Evolutionary conservation across 2,888 invertebrate genomes (phyloP).

Genomic region (Pegoplata infirma): DNA sequence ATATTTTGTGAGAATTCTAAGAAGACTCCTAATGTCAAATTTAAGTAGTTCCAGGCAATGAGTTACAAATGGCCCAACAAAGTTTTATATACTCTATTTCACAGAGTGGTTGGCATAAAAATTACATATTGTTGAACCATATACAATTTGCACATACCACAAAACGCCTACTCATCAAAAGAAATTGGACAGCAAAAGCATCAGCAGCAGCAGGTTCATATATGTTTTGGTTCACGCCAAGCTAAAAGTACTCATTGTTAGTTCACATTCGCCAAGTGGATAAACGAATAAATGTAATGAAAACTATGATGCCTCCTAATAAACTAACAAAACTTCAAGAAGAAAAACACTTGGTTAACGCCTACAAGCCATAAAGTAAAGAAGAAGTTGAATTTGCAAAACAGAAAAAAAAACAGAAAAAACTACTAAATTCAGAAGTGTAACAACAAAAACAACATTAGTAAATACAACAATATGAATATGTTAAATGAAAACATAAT

Average conservation of each 20-base stretch:
- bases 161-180: slow-evolving; percentile 59
- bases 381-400: slow-evolving; percentile 15
- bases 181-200: slow-evolving; percentile 49
- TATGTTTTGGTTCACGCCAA: slow-evolving; percentile 29
- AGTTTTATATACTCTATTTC: too few relatives aligned
- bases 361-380: slow-evolving; percentile 45
- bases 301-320: slow-evolving; percentile 46
- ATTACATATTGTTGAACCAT: slow-evolving; percentile 40
- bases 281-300: slow-evolving; percentile 38
- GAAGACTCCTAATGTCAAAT: too few relatives aligned
- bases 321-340: slow-evolving; percentile 56
- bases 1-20: too few relatives aligned
- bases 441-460: slow-evolving; percentile 25
- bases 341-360: slow-evolving; percentile 49
- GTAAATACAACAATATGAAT: not conserved
- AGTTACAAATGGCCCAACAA: too few relatives aligned
- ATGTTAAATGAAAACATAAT: slow-evolving; percentile 49
- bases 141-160: slow-evolving; percentile 55
- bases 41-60: too few relatives aligned
- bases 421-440: slow-evolving; percentile 46
- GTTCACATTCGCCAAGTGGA: slow-evolving; percentile 3
- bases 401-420: slow-evolving; percentile 13
- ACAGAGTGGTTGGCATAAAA: too few relatives aligned
- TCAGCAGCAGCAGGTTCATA: slow-evolving; percentile 53
- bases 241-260: not conserved